Evolutionary conservation across 2,113 vertebrate species (phyloP), one percentile per base, ranked within the genome.

Genomic region (Varanus salvator): DNA sequence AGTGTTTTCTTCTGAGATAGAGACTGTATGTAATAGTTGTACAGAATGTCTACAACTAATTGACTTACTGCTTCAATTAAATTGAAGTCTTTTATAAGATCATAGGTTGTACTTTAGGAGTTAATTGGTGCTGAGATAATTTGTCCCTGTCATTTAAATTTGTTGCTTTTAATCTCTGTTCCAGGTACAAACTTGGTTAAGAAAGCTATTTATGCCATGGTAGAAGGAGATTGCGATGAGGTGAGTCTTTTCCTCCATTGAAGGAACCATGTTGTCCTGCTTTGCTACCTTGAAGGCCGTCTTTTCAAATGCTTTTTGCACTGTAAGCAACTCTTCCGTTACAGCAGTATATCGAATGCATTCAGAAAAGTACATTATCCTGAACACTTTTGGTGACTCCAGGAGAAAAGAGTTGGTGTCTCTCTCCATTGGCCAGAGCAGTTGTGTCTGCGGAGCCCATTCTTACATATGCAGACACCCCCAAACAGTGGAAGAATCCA

Each of bases 151-250:
- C 57, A 72, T 92, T 92, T 93, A 71, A 87, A 80, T 87, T 90
- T 72, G 93, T 87, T 77, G 27, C 90, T 96, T 90, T 96, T 88
- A 88, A 94, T 91, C 93, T 97, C 0, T 97, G 74, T 98, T 97
- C 93, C 97, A 99, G 99, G 99, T 98, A 99, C 99, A 97, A 99
- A 99, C 97, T 98, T 99, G 97, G 99, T 99, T 97, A 99, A 99
- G 98, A 99, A 99, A 98, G 99, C 99, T 97, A 99, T 99, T 97
- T 99, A 99, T 97, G 99, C 99, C 97, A 99, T 99, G 99, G 99
- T 99, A 95, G 99, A 99, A 97, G 99, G 99, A 91, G 99, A 99
- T 97, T 99, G 99, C 97, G 99, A 99, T 92, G 99, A 99, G 98
- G 99, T 99, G 98, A 98, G 97, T 95, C 71, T 92, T 93, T 84